Base-by-base conservation (phyloP, 2,888 invertebrate genomes). In the Oithona nana region DNA sequence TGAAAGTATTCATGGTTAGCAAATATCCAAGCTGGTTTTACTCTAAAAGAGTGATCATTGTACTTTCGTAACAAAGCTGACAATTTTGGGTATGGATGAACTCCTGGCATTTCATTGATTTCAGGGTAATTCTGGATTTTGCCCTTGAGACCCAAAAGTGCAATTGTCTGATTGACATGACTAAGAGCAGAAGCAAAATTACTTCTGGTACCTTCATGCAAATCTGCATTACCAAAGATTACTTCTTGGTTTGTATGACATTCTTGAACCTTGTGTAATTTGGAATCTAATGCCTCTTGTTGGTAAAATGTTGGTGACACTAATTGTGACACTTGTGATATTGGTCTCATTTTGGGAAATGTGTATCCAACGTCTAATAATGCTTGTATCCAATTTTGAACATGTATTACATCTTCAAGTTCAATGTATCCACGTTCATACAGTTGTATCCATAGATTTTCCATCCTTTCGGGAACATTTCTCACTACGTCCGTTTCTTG, bases 401-500 rank as follows among this genome's bases (percentile, higher is more conserved):
- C n/a, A 11, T 6, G 16, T 13, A n/a, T 13, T 13, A 59, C 59
- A 49, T 59, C 59, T 20, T 50, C 49, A n/a, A 28, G 22, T 20
- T 59, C 59, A 28, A 59, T 49, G 28, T 59, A 59, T 3, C 49
- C 59, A 24, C 59, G 20, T 49, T 49, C 28, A 50, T 59, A 59
- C 13, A 50, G 26, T 8, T 49, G 26, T 11, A 59, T 59, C 28
- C 50, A 59, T 13, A 59, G n/a, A 49, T 59, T 24, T 49, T 48
- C 28, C 28, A 59, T 59, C 24, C 20, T n/a, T 16, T 22, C 48
- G 1, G 48, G 26, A 22, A 28, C 16, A 24, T n/a, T 24, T 49
- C 13, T 16, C 11, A 22, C 49, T 1, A 22, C 26, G 1, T 50
- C 24, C 16, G 49, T n/a, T 1, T 20, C 13, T 1, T 26, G 3